Percentiles rank a stretch among this genome's conserved stretches.
These are phyloP conservation scores for Callaeas wilsoni DNA, from an alignment of 2,113 vertebrate genomes.

Conservation along the genomic window DNA sequence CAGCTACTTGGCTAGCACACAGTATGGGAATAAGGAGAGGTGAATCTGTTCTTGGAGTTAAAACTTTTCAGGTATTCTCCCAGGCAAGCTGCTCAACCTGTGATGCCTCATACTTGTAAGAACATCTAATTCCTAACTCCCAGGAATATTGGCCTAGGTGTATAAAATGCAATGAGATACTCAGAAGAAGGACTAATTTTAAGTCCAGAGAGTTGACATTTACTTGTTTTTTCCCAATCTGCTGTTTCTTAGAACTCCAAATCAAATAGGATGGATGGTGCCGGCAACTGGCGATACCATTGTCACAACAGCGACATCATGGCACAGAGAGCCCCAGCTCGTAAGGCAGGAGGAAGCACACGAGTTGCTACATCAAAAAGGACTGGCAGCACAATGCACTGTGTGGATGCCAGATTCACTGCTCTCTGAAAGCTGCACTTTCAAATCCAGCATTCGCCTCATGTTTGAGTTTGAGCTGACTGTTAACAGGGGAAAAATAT, in stretches of 20 bases:
- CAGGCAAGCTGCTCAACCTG: not conserved
- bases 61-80: not conserved
- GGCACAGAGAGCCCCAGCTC: slow-evolving; percentile 35
- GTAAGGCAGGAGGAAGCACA: slow-evolving; percentile 28
- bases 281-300: not conserved
- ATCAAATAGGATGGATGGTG: slow-evolving; percentile 11
- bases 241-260: slow-evolving; percentile 32
- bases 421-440: slow-evolving; percentile 28
- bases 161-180: not conserved
- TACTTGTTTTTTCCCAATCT: slow-evolving; percentile 52
- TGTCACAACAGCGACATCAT: slow-evolving; percentile 17
- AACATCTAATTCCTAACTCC: not conserved
- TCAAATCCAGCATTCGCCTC: slow-evolving; percentile 22
- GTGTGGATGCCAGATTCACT: slow-evolving; percentile 17
- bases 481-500: not conserved
- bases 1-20: not conserved
- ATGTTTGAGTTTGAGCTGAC: slow-evolving; percentile 3
- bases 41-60: not conserved
- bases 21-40: not conserved
- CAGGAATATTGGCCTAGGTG: not conserved
- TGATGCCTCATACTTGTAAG: not conserved
- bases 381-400: slow-evolving; percentile 53
- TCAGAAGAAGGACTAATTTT: slow-evolving; percentile 11
- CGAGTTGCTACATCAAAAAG: slow-evolving; percentile 35
- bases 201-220: slow-evolving; percentile 42